phyloP scores from a whole-genome alignment of 2,888 invertebrate species.

The Lasioglossum marginatum region DNA sequence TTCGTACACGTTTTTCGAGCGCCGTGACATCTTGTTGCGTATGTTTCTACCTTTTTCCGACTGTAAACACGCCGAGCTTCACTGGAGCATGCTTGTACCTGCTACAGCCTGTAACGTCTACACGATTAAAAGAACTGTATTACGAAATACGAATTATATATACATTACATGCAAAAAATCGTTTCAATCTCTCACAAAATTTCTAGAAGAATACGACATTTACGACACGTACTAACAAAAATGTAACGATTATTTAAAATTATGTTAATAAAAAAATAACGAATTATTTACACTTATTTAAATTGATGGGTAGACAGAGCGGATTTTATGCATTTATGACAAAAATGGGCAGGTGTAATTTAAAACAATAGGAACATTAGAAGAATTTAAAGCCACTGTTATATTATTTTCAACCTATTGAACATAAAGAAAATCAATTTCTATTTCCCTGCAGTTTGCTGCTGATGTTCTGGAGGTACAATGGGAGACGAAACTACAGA shows the following conservation, averaged over 20 bases:
- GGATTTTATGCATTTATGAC: no score
- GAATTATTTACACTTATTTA: neutral
- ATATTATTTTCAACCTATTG: no score
- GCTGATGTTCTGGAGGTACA: no score
- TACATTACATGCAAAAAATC: neutral
- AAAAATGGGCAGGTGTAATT: no score
- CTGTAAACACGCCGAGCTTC: neutral
- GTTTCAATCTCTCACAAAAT: neutral
- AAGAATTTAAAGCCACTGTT: no score
- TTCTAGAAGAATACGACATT: neutral
- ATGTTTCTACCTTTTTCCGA: neutral
- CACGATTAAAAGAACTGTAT: neutral
- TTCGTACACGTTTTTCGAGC: slow-evolving; percentile 17
- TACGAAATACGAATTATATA: neutral
- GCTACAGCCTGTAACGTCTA: slow-evolving; percentile 12
- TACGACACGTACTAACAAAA: neutral
- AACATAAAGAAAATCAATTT: no score
- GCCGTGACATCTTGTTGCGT: slow-evolving; percentile 37
- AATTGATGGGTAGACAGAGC: no score
- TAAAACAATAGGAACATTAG: no score
- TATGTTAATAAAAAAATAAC: neutral
- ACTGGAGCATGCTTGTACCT: neutral
- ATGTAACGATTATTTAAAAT: neutral
- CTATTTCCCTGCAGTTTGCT: no score
- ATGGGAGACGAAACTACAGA: no score